Evolutionary conservation across 2,797 vertebrate genomes (phyloP).

Genomic region (Peromyscus nudipes): DNA sequence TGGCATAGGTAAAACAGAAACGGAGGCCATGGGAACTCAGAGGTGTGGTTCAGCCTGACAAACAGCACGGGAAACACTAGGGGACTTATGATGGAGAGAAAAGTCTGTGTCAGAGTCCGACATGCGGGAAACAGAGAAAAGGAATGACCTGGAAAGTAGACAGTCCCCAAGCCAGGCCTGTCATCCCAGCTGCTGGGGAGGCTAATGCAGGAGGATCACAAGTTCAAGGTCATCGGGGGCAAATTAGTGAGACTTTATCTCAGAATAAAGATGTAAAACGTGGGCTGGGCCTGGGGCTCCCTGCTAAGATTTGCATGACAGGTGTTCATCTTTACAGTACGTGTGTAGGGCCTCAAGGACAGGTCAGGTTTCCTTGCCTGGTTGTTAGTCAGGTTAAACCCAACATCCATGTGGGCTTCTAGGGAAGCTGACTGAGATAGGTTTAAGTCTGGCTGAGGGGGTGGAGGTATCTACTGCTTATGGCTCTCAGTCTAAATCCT

Average conservation of each 20-base stretch:
- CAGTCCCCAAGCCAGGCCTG: not conserved
- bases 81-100: not conserved
- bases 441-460: not conserved
- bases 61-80: not conserved
- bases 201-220: not conserved
- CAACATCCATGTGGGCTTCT: not conserved
- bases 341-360: not conserved
- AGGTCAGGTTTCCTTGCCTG: not conserved
- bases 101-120: not conserved
- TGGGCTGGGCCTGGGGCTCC: not conserved
- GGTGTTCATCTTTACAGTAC: not conserved
- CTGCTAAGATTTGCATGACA: not conserved
- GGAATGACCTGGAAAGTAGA: not conserved
- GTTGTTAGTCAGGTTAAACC: not conserved
- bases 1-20: not conserved
- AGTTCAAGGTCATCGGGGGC: not conserved
- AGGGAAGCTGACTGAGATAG: not conserved
- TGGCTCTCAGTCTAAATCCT: not conserved
- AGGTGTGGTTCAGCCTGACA: fast-evolving
- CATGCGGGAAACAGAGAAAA: not conserved
- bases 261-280: not conserved
- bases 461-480: not conserved
- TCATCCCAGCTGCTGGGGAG: not conserved
- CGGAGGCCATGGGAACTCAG: not conserved
- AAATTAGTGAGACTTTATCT: not conserved